phyloP scores from a whole-genome alignment of 2,113 vertebrate species.

The Pogonocichla stellata region DNA sequence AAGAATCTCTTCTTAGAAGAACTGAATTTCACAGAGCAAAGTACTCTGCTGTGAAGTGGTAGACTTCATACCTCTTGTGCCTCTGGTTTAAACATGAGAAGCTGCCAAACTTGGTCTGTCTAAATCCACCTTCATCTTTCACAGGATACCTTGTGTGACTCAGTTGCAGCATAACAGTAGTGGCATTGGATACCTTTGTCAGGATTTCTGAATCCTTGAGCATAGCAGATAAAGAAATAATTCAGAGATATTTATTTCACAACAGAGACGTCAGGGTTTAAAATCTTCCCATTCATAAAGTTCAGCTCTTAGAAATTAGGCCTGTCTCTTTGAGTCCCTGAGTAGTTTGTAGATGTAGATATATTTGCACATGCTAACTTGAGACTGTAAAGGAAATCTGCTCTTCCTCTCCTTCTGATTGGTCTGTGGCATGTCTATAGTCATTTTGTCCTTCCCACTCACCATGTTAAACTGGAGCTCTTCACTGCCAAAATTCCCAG shows the following conservation, averaged over 20 bases:
- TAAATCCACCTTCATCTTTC: neutral
- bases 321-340: neutral
- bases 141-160: neutral
- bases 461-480: neutral
- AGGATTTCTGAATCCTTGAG: neutral
- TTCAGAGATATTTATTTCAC: neutral
- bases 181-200: neutral
- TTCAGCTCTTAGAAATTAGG: neutral
- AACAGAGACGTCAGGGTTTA: neutral
- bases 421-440: neutral
- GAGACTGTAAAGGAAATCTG: neutral
- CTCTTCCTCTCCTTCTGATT: neutral
- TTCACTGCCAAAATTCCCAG: neutral
- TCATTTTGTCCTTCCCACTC: neutral
- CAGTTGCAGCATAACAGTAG: neutral
- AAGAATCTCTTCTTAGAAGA: neutral
- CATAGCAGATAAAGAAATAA: neutral
- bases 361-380: neutral
- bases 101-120: neutral
- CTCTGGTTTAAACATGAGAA: neutral
- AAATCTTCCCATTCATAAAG: neutral
- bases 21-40: neutral
- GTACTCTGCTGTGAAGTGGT: neutral
- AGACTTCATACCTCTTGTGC: neutral
- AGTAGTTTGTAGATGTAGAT: neutral